phyloP scores from a whole-genome alignment of 2,888 invertebrate genomes.

The Himalopsyche kuldschensis region DNA sequence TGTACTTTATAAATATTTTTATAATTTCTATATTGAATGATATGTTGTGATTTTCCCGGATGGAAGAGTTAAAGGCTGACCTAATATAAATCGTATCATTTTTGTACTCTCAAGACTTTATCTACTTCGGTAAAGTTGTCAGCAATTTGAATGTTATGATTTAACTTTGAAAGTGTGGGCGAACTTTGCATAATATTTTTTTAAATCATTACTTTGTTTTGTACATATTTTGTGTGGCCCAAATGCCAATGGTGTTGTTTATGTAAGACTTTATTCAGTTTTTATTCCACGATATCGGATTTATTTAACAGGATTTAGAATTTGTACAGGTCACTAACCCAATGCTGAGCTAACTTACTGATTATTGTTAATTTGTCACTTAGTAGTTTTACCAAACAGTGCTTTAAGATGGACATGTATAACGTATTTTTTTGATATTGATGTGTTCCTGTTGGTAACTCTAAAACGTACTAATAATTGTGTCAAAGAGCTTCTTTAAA shows the following conservation, averaged over 20 bases:
- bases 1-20: conserved; percentile 12
- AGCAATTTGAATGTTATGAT: conserved; percentile 27
- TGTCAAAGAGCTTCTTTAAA: background rate
- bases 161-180: conserved; percentile 25
- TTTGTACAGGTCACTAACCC: conserved; percentile 32
- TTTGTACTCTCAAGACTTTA: background rate
- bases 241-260: background rate
- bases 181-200: conserved; percentile 11
- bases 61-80: background rate
- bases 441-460: too few species aligned
- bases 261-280: background rate
- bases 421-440: too few species aligned
- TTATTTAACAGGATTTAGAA: conserved; percentile 12
- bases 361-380: background rate
- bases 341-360: conserved; percentile 2
- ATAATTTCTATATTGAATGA: conserved; percentile 21
- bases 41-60: background rate
- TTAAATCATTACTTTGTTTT: background rate
- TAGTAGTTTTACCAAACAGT: background rate
- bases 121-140: conserved; percentile 5
- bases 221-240: background rate
- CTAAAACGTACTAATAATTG: background rate
- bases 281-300: background rate
- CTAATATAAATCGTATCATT: background rate
- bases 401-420: background rate